Evolutionary conservation across 2,797 vertebrate species (phyloP).

Genomic region (Calcarius lapponicus): DNA sequence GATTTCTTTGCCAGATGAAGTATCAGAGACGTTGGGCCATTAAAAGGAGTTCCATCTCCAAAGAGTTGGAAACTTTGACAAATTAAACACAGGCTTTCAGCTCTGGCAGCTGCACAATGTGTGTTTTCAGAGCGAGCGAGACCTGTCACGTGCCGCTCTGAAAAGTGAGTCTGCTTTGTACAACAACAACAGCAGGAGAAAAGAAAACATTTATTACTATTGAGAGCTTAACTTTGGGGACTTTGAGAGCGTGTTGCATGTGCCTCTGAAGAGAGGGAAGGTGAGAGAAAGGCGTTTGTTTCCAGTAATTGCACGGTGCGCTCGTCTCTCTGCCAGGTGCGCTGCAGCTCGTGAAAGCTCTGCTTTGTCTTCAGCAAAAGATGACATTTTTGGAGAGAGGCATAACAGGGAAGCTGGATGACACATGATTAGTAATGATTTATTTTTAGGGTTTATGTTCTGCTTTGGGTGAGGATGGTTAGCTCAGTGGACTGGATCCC

Average conservation of each 20-base stretch:
- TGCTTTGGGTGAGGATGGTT: neutral
- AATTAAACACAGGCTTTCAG: conserved; percentile 42
- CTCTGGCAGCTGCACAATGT: conserved; percentile 23
- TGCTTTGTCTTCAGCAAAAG: conserved; percentile 39
- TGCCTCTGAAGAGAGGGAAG: conserved; percentile 6
- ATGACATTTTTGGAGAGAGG: conserved; percentile 28
- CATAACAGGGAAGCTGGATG: conserved; percentile 23
- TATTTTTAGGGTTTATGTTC: conserved; percentile 22
- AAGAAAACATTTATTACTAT: conserved; percentile 24
- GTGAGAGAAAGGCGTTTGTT: conserved; percentile 20
- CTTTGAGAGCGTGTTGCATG: conserved; percentile 6
- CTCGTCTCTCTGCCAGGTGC: conserved; percentile 38
- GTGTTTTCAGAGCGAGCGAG: conserved; percentile 27
- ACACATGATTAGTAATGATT: conserved; percentile 42
- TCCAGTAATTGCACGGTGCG: conserved; percentile 38
- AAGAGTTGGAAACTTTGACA: conserved; percentile 43
- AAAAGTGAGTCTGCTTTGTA: conserved; percentile 32
- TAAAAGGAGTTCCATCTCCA: neutral
- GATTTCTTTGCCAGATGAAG: conserved; percentile 17
- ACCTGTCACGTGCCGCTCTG: neutral
- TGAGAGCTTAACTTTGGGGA: conserved; percentile 10
- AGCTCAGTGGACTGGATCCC: neutral
- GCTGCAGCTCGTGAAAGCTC: conserved; percentile 42
- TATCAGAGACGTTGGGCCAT: neutral
- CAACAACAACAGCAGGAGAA: conserved; percentile 23